Evolutionary conservation across 1,140 invertebrate species (phyloP), one percentile per base, ranked within the genome.

Genomic region (Neelides sp.): DNA sequence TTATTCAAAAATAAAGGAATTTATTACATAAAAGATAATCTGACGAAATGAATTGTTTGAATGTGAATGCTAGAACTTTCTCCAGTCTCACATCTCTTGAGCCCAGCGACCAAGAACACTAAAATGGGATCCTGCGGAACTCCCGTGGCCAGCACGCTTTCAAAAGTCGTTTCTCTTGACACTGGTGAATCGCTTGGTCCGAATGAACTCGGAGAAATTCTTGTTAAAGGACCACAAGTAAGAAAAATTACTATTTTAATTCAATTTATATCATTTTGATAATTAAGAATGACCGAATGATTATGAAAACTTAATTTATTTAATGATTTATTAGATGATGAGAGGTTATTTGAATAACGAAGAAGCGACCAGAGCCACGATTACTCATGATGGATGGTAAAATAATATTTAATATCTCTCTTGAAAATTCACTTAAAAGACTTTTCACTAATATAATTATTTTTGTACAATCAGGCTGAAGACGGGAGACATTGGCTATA

Each of bases 191-290:
- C 51, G 2, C 20, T 59, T 2, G 54, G 49, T 28, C 27, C 46
- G 1, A 74, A 56, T 56, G 65, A 78, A 66, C 64, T 65, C 17
- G 82, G 82, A 1, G 80, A 84, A 68, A 63, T 83, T 1, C 71
- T 75, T 61, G 59, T 82, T 0, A 71, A 67, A 61, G 80, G 80
- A 22, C 78, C 78, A 15, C 78, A 83, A 66, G 69, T 52, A 34
- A n/a, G n/a, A n/a, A n/a, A n/a, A n/a, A n/a, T n/a, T n/a, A n/a
- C n/a, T 34, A 15, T 34, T 10, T 10, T 10, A 34, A 34, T 10
- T 34, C 8, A 15, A 8, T 34, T 34, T 34, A 34, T 15, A 34
- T 34, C 8, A 34, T 34, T 34, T 34, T 10, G 15, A 34, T 34
- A 34, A 34, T 10, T 8, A 34, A 10, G 8, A 15, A 34, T 34